A percentile compares a stretch with the other conserved stretches of the same genome.
These are phyloP conservation scores for Meloidogyne exigua DNA, from an alignment of 1,140 invertebrate genomes.

Conservation along the genomic window DNA sequence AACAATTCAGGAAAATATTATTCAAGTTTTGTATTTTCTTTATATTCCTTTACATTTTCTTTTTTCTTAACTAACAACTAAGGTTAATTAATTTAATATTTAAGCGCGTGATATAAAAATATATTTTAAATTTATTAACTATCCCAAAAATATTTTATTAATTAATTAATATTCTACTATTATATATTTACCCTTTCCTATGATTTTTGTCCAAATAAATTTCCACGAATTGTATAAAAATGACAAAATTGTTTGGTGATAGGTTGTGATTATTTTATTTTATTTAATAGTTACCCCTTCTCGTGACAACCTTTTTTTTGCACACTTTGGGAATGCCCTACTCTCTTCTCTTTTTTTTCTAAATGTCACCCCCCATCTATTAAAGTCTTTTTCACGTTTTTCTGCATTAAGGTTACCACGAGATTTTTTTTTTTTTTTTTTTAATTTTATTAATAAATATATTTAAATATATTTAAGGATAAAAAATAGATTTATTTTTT, in stretches of 20 bases:
- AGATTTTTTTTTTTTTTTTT: background rate
- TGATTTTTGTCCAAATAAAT: conserved; percentile 1
- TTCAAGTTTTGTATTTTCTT: too few relatives aligned
- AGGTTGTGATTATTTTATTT: background rate
- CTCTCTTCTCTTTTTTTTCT: too few relatives aligned
- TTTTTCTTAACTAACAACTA: too few relatives aligned
- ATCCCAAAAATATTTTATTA: background rate
- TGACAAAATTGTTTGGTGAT: background rate
- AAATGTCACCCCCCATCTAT: too few relatives aligned
- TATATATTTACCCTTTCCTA: background rate
- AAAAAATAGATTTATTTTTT: too few relatives aligned
- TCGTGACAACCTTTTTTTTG: background rate
- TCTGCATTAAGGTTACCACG: background rate
- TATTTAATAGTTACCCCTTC: background rate
- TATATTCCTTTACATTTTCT: too few relatives aligned
- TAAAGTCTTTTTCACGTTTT: background rate
- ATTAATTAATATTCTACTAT: background rate
- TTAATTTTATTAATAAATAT: background rate
- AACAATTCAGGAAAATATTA: too few relatives aligned
- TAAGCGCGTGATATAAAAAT: background rate
- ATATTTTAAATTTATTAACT: background rate
- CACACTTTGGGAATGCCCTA: conserved; percentile 3
- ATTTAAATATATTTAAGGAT: too few relatives aligned
- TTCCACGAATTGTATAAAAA: background rate
- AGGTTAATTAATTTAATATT: background rate